Evolutionary conservation across 2,797 vertebrate genomes (phyloP), one percentile per base, ranked within the genome.

Genomic region (Periophthalmus magnuspinnatus): DNA sequence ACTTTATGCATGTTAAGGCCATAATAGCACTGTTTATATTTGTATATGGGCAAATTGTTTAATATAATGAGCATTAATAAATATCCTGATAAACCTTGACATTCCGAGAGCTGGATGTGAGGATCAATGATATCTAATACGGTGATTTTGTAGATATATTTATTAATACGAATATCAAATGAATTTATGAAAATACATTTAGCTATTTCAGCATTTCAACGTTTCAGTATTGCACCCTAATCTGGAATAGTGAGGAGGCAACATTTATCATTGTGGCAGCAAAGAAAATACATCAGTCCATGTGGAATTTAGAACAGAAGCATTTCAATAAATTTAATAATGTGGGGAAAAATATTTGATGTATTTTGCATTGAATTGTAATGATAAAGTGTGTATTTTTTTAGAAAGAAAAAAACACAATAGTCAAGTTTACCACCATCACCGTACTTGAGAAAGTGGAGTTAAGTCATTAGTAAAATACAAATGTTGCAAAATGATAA

Each of bases 121-220:
- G 17, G 57, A 36, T 11, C 13, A 48, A 48, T 28, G 7, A 36
- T 47, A 6, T 77, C 62, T 77, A 77, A 54, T 68, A 76, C 76
- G 78, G 85, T 71, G 80, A 83, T 82, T 86, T 71, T 75, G 41
- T 54, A 72, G 45, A 65, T 65, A 33, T 75, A 72, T 77, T 78
- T 65, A 68, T 74, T 56, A 60, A 76, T 80, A 78, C 6, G 80
- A 83, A 84, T 77, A 79, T 80, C 70, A 77, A 74, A 81, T 80
- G 24, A 67, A 63, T 76, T 83, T 57, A 74, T 85, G 67, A 84
- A 89, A 85, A 87, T 85, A 87, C 67, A 79, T 79, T 80, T 78
- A 69, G 62, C 78, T 86, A 70, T 70, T 28, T 71, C 71, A 57
- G 19, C 34, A 38, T 61, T 60, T 61, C n/a, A 77, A 34, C 54